Evolutionary conservation across 1,140 invertebrate species (phyloP).

Genomic region (Drosophila seguyi): DNA sequence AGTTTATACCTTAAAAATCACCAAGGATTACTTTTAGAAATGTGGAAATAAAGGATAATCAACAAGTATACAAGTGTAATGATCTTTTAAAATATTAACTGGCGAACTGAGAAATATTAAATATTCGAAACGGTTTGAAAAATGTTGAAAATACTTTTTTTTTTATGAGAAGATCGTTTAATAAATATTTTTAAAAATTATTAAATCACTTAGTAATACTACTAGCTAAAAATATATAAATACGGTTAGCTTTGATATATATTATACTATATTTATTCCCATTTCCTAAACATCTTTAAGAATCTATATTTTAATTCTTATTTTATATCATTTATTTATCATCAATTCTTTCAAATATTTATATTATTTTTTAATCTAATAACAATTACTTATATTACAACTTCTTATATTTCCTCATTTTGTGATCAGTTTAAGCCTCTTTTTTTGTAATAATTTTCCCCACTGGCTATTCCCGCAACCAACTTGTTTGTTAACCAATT

Average conservation of each 20-base stretch:
- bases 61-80: background rate
- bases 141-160: background rate
- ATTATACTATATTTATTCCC: too few relatives aligned
- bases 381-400: background rate
- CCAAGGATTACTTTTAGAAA: background rate
- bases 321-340: background rate
- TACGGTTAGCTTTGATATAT: background rate
- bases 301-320: background rate
- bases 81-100: background rate
- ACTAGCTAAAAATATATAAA: background rate
- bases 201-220: background rate
- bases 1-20: background rate
- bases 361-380: background rate
- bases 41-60: background rate
- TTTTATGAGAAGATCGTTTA: background rate
- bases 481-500: constrained; percentile 55
- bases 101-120: background rate
- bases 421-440: background rate
- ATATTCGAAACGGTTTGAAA: background rate
- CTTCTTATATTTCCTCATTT: background rate
- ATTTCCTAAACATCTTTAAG: background rate
- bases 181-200: too few relatives aligned
- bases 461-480: constrained; percentile 17
- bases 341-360: background rate
- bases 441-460: background rate